Base-by-base conservation (phyloP, 2,113 vertebrate genomes). In the Eudyptes chrysolophus region DNA sequence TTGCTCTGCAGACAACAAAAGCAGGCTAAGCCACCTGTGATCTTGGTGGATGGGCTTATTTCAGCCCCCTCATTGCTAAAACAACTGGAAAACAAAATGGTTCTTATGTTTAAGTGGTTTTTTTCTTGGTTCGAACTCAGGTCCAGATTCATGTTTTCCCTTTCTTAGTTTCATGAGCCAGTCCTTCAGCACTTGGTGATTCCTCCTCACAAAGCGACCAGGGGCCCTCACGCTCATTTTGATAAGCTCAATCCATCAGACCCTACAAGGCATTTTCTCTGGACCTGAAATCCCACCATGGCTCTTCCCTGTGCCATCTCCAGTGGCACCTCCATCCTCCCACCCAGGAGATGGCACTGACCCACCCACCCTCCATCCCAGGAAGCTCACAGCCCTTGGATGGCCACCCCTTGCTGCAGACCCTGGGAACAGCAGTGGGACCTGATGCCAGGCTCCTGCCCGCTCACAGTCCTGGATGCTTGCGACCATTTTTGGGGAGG, bases 331-430 rank as follows among this genome's bases (percentile, higher is more conserved):
- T 83, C 40, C 30, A 78, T 42, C 32, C 4, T 61, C 30, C 16
- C 9, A 4, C 9, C n/a, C 32, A 30, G n/a, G 27, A 83, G 52
- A 72, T 4, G 32, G 11, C 24, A 49, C 16, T 22, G 30, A 49
- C 16, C 22, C 29, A 34, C 16, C 0, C 1, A 36, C 25, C 17
- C 24, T 86, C 49, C 61, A 66, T 5, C 32, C 9, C 2, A 2
- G 40, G 60, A 87, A 42, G 15, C 11, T 89, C 40, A 60, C n/a
- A 92, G 54, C 3, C 55, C 18, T 58, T 55, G 71, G 16, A 24
- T 66, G 30, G 10, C 36, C 4, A 2, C 13, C 20, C 9, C 30
- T 87, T 70, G 34, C 36, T 76, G 77, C 54, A 72, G 25, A 46
- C 11, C 30, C 38, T 38, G 40, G 30, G n/a, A 40, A 18, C 34